Base-by-base conservation (phyloP, 2,888 invertebrate species). In the Sinohyriopsis cumingii region DNA sequence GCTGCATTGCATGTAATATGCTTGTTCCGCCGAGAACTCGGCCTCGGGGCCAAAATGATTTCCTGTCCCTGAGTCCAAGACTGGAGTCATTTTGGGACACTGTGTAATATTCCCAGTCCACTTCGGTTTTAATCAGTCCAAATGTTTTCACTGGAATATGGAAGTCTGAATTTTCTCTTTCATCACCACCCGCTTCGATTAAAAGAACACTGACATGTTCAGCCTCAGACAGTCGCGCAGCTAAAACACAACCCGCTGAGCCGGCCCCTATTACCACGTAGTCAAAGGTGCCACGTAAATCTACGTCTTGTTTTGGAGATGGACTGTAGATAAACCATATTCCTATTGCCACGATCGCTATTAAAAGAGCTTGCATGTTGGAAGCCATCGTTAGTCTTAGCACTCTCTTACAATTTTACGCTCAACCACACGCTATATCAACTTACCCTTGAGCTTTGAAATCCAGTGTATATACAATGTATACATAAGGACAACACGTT, bases 81-180 rank as follows among this genome's bases (percentile, higher is more conserved):
- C 54, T 67, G 5, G 73, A 65, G 45, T 72, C n/a, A 33, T 63
- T 73, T 28, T 76, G 73, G 12, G 76, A 72, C 22, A 76, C 73
- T 9, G 76, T 72, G 22, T 74, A 76, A 57, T 76, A 76, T 55
- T 70, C 70, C 76, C 73, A 76, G 28, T 76, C 76, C 5, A 70
- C 63, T 0, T 53, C 9, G 2, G 76, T 76, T 61, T 70, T 76
- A 55, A 74, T 73, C 19, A 70, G 76, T 19, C 70, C 72, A 53
- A 68, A 69, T 22, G 66, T 70, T 53, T 60, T 55, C 20, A 73
- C 25, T 5, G 73, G 73, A 19, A 73, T 53, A 55, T 76, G 76
- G 55, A 74, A 76, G n/a, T 66, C 22, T 24, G 59, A 45, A 45
- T 76, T 70, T 55, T 66, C 68, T 45, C 57, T 63, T 63, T 76